These are phyloP conservation scores for Keiferia lycopersicella DNA, from an alignment of 2,888 invertebrate genomes.

Conservation along the genomic window DNA sequence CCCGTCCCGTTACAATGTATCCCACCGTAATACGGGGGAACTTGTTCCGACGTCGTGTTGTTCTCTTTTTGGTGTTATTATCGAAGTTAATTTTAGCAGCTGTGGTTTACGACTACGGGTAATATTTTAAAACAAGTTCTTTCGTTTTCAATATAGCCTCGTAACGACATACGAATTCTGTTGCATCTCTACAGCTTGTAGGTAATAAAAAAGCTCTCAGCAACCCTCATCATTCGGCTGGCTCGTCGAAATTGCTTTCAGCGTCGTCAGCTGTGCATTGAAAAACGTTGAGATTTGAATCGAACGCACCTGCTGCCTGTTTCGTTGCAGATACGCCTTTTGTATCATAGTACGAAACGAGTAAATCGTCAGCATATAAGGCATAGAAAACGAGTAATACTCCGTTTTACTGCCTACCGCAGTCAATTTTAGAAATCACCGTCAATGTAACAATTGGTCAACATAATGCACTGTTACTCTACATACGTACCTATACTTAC, in stretches of 20 bases:
- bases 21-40: slow-evolving; percentile 21
- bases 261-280: slow-evolving; percentile 26
- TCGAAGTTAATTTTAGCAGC: slow-evolving; percentile 3
- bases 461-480: neutral
- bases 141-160: neutral
- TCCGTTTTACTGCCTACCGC: too few relatives aligned
- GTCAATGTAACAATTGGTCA: neutral
- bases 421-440: too few relatives aligned
- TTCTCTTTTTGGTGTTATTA: neutral
- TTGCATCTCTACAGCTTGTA: slow-evolving; percentile 13
- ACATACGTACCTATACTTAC: too few relatives aligned
- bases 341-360: slow-evolving; percentile 14
- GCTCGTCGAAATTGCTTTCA: slow-evolving; percentile 26
- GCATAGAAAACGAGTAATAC: too few relatives aligned
- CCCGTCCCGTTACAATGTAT: slow-evolving; percentile 24
- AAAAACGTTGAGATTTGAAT: slow-evolving; percentile 28
- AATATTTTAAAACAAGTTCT: slow-evolving; percentile 13
- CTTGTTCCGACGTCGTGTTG: slow-evolving; percentile 10
- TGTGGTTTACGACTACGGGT: slow-evolving; percentile 2
- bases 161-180: slow-evolving; percentile 12
- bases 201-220: slow-evolving; percentile 22
- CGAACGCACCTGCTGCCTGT: slow-evolving; percentile 32
- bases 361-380: neutral
- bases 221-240: slow-evolving; percentile 21
- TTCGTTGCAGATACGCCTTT: slow-evolving; percentile 23